Base-by-base conservation (phyloP, 2,888 invertebrate genomes). In the Brachyopa scutellaris region DNA sequence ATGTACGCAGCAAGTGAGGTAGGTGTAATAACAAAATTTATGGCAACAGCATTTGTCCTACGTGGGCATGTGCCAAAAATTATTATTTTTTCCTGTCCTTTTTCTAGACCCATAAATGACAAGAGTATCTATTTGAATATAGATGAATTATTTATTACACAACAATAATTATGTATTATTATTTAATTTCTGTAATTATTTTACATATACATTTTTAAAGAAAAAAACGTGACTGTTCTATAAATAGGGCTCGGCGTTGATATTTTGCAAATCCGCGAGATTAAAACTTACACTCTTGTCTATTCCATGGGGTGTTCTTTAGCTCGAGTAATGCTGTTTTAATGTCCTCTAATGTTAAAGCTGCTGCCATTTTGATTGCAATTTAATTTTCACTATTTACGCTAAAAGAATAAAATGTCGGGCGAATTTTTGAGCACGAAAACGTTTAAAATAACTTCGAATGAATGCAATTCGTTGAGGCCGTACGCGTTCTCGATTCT, bases 261-360 rank as follows among this genome's bases (percentile, higher is more conserved):
- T 15, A 4, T 15, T 2, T n/a, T 8, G n/a, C 17, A n/a, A n/a
- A n/a, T n/a, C n/a, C n/a, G n/a, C n/a, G n/a, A n/a, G n/a, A n/a
- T 29, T 21, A 26, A 29, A 21, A 82, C 82, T 82, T 49, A 82
- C 82, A 31, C 59, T 70, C 82, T 72, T 77, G 70, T 19, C 51
- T 77, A 19, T 82, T 77, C 82, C 82, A 82, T 17, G 77, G 13
- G 82, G 82, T 82, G 36, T 82, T 61, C 59, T 61, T 77, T 1
- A 82, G 66, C 33, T 77, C 77, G 11, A 66, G 49, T 15, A 82
- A 19, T 33, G 70, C 70, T 51, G 62, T 77, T 47, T 70, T 77
- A 55, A 82, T 77, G 72, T 77, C 82, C 45, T 82, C 82, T 33
- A 82, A 72, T 31, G 77, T 77, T 51, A 82, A 59, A 42, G 77